phyloP scores from a whole-genome alignment of 2,113 vertebrate species.

The Smithornis capensis region DNA sequence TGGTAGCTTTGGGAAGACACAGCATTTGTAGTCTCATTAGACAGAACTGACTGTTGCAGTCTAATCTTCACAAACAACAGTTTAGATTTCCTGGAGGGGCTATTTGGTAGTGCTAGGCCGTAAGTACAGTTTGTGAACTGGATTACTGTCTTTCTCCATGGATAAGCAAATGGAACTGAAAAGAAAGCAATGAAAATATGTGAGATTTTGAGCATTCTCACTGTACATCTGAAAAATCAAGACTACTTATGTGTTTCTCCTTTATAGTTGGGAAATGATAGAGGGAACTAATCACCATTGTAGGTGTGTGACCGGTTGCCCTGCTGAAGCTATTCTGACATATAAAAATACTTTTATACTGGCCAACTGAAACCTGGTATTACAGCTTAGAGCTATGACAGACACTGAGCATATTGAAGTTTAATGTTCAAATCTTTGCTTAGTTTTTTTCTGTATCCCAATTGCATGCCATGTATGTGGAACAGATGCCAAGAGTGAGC shows the following conservation, averaged over 20 bases:
- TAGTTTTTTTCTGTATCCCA: neutral
- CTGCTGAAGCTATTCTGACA: neutral
- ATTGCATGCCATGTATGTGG: neutral
- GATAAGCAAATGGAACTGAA: neutral
- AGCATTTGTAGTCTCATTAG: accelerated
- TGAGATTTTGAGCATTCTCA: neutral
- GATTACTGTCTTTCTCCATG: neutral
- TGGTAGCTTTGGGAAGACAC: neutral
- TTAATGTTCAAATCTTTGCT: neutral
- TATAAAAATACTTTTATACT: neutral
- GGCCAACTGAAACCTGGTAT: neutral
- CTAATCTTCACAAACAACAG: neutral
- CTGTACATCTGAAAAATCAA: neutral
- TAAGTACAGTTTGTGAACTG: neutral
- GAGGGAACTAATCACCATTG: neutral
- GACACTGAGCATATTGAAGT: neutral
- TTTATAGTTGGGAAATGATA: neutral
- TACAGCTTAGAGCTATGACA: neutral
- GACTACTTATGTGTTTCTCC: neutral
- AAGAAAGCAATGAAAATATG: neutral
- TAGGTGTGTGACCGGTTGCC: neutral
- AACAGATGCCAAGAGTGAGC: neutral
- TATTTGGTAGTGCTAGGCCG: neutral
- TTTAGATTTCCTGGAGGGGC: neutral
- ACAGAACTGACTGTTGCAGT: neutral